Evolutionary conservation across 2,888 invertebrate genomes (phyloP).

Genomic region (Heliconius erato): DNA sequence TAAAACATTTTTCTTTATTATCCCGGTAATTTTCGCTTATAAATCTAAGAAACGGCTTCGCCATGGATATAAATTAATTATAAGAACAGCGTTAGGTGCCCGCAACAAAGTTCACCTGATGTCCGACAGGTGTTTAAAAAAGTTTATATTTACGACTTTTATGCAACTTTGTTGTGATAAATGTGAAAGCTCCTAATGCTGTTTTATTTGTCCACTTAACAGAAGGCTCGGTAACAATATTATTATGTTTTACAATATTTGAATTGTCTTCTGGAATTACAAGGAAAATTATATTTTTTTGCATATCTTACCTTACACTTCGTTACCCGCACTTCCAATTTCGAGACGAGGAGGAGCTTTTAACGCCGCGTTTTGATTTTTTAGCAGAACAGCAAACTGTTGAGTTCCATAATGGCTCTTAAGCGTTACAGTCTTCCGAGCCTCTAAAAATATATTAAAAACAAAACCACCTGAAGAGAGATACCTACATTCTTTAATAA

Average conservation of each 20-base stretch:
- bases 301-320: too few relatives aligned
- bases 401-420: too few relatives aligned
- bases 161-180: constrained; percentile 22
- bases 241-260: not conserved
- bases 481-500: too few relatives aligned
- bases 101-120: constrained; percentile 33
- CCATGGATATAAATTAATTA: constrained; percentile 53
- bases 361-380: too few relatives aligned
- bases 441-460: too few relatives aligned
- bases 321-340: too few relatives aligned
- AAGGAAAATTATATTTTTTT: too few relatives aligned
- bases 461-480: too few relatives aligned
- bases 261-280: not conserved
- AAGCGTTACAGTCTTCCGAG: too few relatives aligned
- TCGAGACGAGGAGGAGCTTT: too few relatives aligned
- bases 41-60: constrained; percentile 46
- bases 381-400: too few relatives aligned
- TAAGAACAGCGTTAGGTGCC: constrained; percentile 32
- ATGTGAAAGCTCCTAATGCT: constrained; percentile 15
- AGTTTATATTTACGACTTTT: constrained; percentile 49
- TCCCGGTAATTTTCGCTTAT: constrained; percentile 50
- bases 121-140: constrained; percentile 50
- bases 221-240: not conserved
- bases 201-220: constrained; percentile 15
- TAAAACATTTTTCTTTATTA: constrained; percentile 26